A percentile compares a stretch with the other conserved stretches of the same genome.
Evolutionary conservation across 1,140 invertebrate genomes (phyloP).

Genomic region (Saxidomus purpurata): DNA sequence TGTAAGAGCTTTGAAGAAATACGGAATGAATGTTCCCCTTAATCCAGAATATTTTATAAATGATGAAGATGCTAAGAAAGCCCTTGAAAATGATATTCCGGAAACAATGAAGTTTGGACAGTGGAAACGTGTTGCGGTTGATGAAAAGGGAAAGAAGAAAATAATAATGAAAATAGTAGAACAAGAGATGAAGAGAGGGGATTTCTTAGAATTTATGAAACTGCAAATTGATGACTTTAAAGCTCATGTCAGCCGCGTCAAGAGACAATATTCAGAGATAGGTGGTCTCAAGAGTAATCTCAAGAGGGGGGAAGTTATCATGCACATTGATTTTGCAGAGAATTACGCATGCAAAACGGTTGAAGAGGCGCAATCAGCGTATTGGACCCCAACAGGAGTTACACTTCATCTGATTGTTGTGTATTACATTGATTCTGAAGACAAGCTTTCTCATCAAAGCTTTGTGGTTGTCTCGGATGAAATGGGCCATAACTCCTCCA

Average conservation of each 20-base stretch:
- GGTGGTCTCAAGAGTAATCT: neutral
- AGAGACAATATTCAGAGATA: neutral
- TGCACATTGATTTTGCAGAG: slow-evolving; percentile 71
- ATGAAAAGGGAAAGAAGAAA: neutral
- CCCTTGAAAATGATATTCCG: too few species aligned
- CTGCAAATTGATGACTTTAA: neutral
- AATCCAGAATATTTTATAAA: slow-evolving; percentile 38
- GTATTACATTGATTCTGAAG: slow-evolving; percentile 12
- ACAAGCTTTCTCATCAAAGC: slow-evolving; percentile 44
- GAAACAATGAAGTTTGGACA: neutral
- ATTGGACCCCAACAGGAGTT: slow-evolving; percentile 62
- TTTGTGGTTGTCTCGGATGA: slow-evolving; percentile 49
- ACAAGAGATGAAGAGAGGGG: neutral
- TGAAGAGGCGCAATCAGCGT: slow-evolving; percentile 63
- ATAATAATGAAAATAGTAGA: slow-evolving; percentile 34
- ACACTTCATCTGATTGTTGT: slow-evolving; percentile 59
- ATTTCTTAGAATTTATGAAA: neutral
- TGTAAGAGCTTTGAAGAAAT: neutral
- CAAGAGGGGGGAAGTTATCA: slow-evolving; percentile 11
- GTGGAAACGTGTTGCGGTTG: neutral
- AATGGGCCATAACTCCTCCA: slow-evolving; percentile 18
- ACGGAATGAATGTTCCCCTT: neutral
- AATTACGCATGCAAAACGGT: slow-evolving; percentile 49
- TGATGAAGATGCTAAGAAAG: neutral
- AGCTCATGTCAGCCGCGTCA: neutral